Percentiles rank a stretch among this genome's conserved stretches.
Conservation (phyloP, 2,888 invertebrate genomes). For the Phyllotreta cruciferae region DNA sequence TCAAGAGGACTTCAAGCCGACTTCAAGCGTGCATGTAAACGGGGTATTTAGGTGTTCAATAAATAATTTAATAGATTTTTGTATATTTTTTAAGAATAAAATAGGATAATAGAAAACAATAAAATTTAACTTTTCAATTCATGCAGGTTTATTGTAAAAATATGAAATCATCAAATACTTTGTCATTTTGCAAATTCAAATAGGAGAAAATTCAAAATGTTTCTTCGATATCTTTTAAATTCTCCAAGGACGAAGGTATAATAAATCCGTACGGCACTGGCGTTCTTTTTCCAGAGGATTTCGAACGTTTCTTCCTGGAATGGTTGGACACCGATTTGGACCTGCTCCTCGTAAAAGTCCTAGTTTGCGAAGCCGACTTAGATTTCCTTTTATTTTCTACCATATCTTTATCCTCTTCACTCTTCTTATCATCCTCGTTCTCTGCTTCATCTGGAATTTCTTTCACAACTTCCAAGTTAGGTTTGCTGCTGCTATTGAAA, state of each 20-base stretch:
- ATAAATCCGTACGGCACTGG: conserved; percentile 41
- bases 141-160: too few species aligned
- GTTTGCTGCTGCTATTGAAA: conserved; percentile 49
- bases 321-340: conserved; percentile 28
- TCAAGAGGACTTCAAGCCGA: too few species aligned
- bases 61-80: too few species aligned
- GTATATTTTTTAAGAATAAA: too few species aligned
- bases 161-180: too few species aligned
- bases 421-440: conserved; percentile 34
- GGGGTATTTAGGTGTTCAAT: too few species aligned
- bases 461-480: conserved; percentile 38
- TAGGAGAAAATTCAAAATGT: conserved; percentile 1
- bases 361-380: conserved; percentile 37
- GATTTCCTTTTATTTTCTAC: conserved; percentile 22
- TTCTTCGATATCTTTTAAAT: neutral
- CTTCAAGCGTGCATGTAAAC: too few species aligned
- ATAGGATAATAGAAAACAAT: too few species aligned
- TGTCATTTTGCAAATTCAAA: neutral
- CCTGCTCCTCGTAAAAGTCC: conserved; percentile 12
- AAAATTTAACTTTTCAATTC: too few species aligned
- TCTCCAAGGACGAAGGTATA: conserved; percentile 27
- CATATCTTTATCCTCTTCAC: conserved; percentile 26
- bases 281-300: conserved; percentile 28
- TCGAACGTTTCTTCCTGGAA: conserved; percentile 27
- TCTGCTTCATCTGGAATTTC: conserved; percentile 21